Evolutionary conservation across 1,140 invertebrate species (phyloP).

Genomic region (Brachionus rubens): DNA sequence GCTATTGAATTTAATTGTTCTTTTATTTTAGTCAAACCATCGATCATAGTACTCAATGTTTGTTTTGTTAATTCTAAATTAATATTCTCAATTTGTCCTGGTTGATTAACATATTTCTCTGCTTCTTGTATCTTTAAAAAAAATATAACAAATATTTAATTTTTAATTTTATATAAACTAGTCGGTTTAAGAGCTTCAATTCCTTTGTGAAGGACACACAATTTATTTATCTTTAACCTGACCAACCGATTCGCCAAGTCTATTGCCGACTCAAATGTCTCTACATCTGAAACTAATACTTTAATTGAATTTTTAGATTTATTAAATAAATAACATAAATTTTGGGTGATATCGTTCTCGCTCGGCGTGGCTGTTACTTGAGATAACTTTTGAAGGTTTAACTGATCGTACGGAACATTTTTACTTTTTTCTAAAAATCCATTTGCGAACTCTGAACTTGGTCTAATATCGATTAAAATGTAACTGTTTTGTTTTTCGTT

Average conservation of each 20-base stretch:
- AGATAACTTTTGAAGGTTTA: constrained; percentile 11
- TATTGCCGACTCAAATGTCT: constrained; percentile 47
- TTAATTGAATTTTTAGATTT: constrained; percentile 26
- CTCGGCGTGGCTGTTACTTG: not conserved
- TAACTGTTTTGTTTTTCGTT: constrained; percentile 48
- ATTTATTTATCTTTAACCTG: constrained; percentile 59
- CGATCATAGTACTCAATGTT: constrained; percentile 34
- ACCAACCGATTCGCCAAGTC: constrained; percentile 64
- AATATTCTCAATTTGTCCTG: not conserved
- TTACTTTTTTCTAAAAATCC: not conserved
- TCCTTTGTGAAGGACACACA: constrained; percentile 64
- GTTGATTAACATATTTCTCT: not conserved
- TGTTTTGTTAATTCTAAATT: constrained; percentile 41
- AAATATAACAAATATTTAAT: not conserved
- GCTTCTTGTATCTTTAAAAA: constrained; percentile 42
- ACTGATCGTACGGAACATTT: constrained; percentile 28
- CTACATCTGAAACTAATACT: not conserved
- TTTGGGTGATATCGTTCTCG: not conserved
- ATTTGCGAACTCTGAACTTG: constrained; percentile 67
- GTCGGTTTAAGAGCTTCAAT: constrained; percentile 63
- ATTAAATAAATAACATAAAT: not conserved
- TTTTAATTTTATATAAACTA: constrained; percentile 47
- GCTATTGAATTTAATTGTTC: constrained; percentile 36
- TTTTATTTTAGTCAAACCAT: constrained; percentile 43
- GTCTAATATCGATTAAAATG: constrained; percentile 73